Evolutionary conservation across 1,140 invertebrate genomes (phyloP).

Genomic region (Oryzaephilus surinamensis): DNA sequence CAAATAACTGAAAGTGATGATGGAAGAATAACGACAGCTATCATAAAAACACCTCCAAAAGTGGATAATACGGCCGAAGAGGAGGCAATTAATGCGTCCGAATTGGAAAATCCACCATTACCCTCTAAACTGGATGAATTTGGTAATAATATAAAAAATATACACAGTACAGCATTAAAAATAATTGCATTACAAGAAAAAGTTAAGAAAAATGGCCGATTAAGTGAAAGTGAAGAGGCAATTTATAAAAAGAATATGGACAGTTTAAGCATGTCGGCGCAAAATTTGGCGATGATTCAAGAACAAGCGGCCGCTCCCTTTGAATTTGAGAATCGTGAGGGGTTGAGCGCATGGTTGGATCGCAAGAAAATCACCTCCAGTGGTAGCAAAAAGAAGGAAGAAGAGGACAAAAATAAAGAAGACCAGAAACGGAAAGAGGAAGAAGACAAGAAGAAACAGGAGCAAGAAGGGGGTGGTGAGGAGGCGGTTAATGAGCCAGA

Average conservation of each 20-base stretch:
- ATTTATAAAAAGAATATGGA: slow-evolving; percentile 38
- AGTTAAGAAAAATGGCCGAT: slow-evolving; percentile 37
- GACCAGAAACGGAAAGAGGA: slow-evolving; percentile 29
- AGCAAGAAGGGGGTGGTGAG: slow-evolving; percentile 31
- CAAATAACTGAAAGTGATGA: slow-evolving; percentile 44
- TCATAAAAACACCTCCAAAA: slow-evolving; percentile 22
- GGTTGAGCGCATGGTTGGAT: slow-evolving; percentile 29
- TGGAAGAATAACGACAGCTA: slow-evolving; percentile 41
- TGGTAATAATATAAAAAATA: slow-evolving; percentile 32
- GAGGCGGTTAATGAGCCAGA: slow-evolving; percentile 41
- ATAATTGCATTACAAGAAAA: slow-evolving; percentile 41
- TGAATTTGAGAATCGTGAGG: slow-evolving; percentile 24
- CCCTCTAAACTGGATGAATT: slow-evolving; percentile 25
- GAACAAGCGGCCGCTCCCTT: slow-evolving; percentile 18
- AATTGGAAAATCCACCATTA: slow-evolving; percentile 30
- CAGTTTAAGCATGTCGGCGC: slow-evolving; percentile 37
- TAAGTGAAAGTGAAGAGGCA: slow-evolving; percentile 37
- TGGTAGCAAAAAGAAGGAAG: slow-evolving; percentile 23
- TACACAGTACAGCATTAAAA: slow-evolving; percentile 39
- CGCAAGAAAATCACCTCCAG: slow-evolving; percentile 16
- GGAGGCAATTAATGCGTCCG: slow-evolving; percentile 16
- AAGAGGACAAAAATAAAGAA: slow-evolving; percentile 34
- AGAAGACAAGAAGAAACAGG: slow-evolving; percentile 33
- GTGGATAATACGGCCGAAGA: slow-evolving; percentile 14
- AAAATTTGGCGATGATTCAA: slow-evolving; percentile 36